Evolutionary conservation across 1,140 invertebrate species (phyloP).

Genomic region (Gryllus bimaculatus): DNA sequence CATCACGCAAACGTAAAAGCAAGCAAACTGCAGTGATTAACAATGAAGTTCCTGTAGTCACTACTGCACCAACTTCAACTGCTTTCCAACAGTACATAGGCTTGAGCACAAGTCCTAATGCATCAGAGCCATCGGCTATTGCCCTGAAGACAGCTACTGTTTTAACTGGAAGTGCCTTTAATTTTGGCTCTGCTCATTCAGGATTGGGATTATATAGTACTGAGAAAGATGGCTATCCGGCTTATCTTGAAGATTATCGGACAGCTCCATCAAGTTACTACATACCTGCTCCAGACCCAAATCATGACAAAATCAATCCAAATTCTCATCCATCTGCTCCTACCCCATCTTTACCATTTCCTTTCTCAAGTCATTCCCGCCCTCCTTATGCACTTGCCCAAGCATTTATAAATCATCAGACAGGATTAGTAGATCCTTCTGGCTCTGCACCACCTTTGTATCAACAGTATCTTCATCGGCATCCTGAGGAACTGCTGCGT

Average conservation of each 20-base stretch:
- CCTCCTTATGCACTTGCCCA: constrained; percentile 33
- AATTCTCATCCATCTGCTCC: constrained; percentile 32
- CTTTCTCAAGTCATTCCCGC: constrained; percentile 41
- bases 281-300: constrained; percentile 25
- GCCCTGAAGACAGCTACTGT: constrained; percentile 48
- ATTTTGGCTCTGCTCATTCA: constrained; percentile 50
- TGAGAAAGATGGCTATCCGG: constrained; percentile 43
- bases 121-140: constrained; percentile 41
- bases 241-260: constrained; percentile 46
- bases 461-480: constrained; percentile 54
- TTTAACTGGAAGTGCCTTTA: constrained; percentile 57
- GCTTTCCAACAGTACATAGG: constrained; percentile 43
- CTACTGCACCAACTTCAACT: constrained; percentile 24
- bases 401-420: constrained; percentile 29
- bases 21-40: constrained; percentile 24
- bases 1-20: constrained; percentile 21
- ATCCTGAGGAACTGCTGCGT: constrained; percentile 45
- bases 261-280: constrained; percentile 26
- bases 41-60: constrained; percentile 19
- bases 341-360: constrained; percentile 33
- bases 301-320: constrained; percentile 36
- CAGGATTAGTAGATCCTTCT: constrained; percentile 38
- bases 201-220: constrained; percentile 45
- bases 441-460: constrained; percentile 46
- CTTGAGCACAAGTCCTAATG: constrained; percentile 33